Conservation (phyloP, 2,888 invertebrate genomes). For the Charanyca ferruginea region DNA sequence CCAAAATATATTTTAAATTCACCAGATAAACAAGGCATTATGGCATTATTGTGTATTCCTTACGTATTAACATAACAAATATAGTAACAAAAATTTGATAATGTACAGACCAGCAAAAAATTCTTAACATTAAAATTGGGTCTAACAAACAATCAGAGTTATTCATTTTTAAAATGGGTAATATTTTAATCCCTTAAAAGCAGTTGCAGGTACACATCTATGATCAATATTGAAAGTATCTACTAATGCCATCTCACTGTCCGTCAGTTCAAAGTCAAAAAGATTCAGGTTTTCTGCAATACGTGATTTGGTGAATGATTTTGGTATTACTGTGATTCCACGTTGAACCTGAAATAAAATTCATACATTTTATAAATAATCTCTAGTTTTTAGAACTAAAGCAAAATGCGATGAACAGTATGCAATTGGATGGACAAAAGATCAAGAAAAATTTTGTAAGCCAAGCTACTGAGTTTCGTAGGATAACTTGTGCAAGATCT, state of each 20-base stretch:
- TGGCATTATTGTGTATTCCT: background rate
- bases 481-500: no score
- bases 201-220: conserved; percentile 80
- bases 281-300: conserved; percentile 93
- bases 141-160: background rate
- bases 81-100: conserved; percentile 5
- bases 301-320: conserved; percentile 93
- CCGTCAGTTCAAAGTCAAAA: conserved; percentile 91
- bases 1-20: background rate
- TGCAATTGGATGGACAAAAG: no score
- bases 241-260: conserved; percentile 90
- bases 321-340: conserved; percentile 93
- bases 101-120: background rate
- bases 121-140: background rate
- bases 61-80: conserved; percentile 45
- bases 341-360: conserved; percentile 89
- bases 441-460: no score
- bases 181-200: conserved; percentile 70
- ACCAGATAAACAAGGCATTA: conserved; percentile 19
- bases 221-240: conserved; percentile 91
- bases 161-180: conserved; percentile 75
- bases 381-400: no score
- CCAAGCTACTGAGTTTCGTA: no score
- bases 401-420: no score
- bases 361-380: no score